phyloP scores from a whole-genome alignment of 2,113 vertebrate genomes.

The Vireo altiloquus region DNA sequence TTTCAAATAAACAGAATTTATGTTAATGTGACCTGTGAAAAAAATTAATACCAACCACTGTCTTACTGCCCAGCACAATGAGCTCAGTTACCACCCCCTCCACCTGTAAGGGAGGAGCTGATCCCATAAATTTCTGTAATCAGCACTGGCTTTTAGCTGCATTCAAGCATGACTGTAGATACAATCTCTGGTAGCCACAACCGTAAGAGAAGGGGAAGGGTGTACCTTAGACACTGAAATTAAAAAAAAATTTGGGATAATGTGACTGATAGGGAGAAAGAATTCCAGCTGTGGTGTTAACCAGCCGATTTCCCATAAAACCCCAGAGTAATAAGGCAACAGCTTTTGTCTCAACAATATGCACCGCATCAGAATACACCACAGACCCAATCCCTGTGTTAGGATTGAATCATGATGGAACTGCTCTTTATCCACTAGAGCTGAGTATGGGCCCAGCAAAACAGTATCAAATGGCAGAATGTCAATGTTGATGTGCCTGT shows the following conservation, averaged over 20 bases:
- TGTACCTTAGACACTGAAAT: neutral
- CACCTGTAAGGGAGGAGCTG: neutral
- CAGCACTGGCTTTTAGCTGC: neutral
- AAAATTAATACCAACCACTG: neutral
- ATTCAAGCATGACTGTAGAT: neutral
- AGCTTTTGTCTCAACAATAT: neutral
- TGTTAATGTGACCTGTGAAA: neutral
- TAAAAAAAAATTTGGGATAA: neutral
- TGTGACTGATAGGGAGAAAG: neutral
- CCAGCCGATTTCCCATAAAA: neutral
- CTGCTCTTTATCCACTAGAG: neutral
- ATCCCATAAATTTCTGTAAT: neutral
- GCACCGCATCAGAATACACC: neutral
- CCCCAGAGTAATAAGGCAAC: neutral
- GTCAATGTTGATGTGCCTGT: accelerated
- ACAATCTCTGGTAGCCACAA: neutral
- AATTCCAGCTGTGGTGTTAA: neutral
- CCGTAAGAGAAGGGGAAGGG: neutral
- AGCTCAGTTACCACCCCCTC: neutral
- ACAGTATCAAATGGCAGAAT: neutral
- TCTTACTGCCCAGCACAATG: neutral
- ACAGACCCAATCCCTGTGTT: neutral
- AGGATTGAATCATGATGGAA: neutral
- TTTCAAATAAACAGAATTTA: neutral
- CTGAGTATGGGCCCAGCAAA: neutral